phyloP scores from a whole-genome alignment of 2,113 vertebrate species.

The Pituophis catenifer region DNA sequence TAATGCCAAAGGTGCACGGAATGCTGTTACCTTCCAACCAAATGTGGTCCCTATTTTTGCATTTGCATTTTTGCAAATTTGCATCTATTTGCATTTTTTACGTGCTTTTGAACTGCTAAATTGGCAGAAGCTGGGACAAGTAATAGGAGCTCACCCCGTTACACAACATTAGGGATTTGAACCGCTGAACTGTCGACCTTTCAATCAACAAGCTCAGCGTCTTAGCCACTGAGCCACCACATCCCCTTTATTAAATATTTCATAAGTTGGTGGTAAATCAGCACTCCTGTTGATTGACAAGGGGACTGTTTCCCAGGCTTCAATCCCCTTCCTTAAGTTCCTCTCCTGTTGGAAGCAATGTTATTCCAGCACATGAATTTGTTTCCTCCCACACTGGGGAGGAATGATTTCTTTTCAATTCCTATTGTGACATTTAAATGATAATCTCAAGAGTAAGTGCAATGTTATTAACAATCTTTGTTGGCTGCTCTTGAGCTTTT shows the following conservation, averaged over 20 bases:
- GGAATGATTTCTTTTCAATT: background rate
- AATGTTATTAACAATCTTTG: background rate
- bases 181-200: no score
- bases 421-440: background rate
- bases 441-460: background rate
- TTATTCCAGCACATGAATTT: background rate
- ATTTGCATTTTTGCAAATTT: no score
- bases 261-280: background rate
- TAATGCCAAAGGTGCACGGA: no score
- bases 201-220: no score
- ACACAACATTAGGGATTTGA: no score
- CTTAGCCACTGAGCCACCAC: no score
- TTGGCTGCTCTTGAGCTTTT: background rate
- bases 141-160: no score
- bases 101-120: no score
- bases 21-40: no score
- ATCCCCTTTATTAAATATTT: background rate
- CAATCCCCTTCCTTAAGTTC: background rate
- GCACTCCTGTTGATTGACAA: background rate
- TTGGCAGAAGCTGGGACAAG: no score
- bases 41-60: no score
- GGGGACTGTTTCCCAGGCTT: background rate
- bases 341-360: background rate
- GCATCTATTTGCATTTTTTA: no score
- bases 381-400: background rate